Evolutionary conservation across 2,888 invertebrate species (phyloP).

Genomic region (Sturmia bella): DNA sequence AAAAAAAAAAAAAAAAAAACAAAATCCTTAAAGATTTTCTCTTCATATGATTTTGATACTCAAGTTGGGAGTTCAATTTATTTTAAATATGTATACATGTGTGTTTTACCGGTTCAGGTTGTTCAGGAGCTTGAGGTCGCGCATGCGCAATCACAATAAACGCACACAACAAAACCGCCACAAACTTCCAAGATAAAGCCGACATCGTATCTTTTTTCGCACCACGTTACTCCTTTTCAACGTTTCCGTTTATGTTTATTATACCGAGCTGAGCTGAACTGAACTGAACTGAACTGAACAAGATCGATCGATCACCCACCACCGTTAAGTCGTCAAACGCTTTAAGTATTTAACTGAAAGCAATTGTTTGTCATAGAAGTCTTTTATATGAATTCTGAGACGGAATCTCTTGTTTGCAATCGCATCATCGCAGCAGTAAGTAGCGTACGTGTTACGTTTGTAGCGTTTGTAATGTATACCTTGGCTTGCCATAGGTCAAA

Average conservation of each 20-base stretch:
- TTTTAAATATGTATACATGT: constrained; percentile 51
- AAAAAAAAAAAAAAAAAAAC: too few relatives aligned
- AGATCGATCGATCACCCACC: too few relatives aligned
- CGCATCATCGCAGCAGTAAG: constrained; percentile 53
- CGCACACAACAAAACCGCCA: constrained; percentile 72
- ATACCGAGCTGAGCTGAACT: neutral
- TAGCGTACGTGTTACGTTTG: constrained; percentile 45
- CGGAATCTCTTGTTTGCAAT: constrained; percentile 64
- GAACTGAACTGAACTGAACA: constrained; percentile 38
- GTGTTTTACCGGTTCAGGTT: constrained; percentile 76
- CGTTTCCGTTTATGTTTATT: constrained; percentile 20
- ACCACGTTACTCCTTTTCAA: neutral
- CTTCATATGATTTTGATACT: neutral
- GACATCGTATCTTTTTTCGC: constrained; percentile 68
- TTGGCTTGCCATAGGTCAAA: constrained; percentile 74
- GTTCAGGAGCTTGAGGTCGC: constrained; percentile 76
- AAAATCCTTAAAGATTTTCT: neutral
- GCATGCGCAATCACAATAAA: constrained; percentile 72
- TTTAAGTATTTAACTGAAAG: constrained; percentile 73
- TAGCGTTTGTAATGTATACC: constrained; percentile 60
- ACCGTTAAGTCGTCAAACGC: constrained; percentile 71
- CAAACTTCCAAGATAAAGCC: constrained; percentile 73
- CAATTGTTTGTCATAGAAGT: constrained; percentile 71
- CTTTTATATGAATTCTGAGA: constrained; percentile 74
- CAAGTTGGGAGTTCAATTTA: constrained; percentile 1